Conservation (phyloP, 2,113 vertebrate species). For the Steatornis caripensis region DNA sequence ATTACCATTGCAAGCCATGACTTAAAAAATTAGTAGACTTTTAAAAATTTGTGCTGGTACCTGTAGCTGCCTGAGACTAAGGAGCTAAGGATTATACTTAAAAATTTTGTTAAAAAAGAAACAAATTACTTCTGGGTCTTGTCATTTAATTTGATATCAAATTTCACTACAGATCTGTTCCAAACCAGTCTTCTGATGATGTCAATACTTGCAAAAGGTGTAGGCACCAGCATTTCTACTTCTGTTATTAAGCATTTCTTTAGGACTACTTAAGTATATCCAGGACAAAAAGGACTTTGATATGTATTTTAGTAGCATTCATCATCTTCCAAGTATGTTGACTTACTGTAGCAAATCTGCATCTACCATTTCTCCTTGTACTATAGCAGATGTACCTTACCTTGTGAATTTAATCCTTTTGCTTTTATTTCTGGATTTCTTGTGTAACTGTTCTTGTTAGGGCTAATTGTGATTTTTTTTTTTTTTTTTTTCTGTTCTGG, state of each 20-base stretch:
- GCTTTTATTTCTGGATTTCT: constrained; percentile 20
- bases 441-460: constrained; percentile 1
- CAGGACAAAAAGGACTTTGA: neutral
- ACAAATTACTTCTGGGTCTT: neutral
- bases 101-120: neutral
- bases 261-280: neutral
- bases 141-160: neutral
- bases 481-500: constrained; percentile 1
- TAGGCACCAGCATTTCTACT: neutral
- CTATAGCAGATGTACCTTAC: neutral
- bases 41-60: neutral
- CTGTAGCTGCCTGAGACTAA: neutral
- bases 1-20: neutral
- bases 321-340: neutral
- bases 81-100: neutral
- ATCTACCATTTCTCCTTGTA: neutral
- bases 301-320: neutral
- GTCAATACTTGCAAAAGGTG: neutral
- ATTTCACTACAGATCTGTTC: neutral
- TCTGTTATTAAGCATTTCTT: neutral
- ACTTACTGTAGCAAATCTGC: neutral
- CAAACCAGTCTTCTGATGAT: neutral
- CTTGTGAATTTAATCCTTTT: neutral
- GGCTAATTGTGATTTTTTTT: neutral
- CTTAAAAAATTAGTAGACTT: neutral